A percentile compares a stretch with the other conserved stretches of the same genome.
Conservation (phyloP, 2,797 vertebrate species). For the Peromyscus attwateri region DNA sequence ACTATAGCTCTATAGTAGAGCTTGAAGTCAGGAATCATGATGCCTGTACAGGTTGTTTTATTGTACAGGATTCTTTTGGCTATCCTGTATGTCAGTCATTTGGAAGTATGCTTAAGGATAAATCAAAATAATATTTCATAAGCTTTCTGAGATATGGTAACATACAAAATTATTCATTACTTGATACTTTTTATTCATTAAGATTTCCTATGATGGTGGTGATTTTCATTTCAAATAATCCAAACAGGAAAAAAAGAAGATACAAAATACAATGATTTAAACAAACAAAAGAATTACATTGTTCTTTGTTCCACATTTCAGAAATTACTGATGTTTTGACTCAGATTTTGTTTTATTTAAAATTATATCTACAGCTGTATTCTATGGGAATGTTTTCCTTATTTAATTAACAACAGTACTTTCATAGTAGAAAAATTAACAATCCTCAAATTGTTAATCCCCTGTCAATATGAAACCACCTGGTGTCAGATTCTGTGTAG, state of each 20-base stretch:
- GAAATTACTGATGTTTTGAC: not conserved
- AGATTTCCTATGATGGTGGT: not conserved
- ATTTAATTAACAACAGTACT: conserved; percentile 68
- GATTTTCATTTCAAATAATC: conserved; percentile 43
- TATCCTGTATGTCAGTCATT: not conserved
- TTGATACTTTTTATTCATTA: not conserved
- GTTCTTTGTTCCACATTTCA: not conserved
- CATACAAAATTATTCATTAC: not conserved
- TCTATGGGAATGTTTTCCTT: conserved; percentile 67
- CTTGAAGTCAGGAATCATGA: too few relatives aligned
- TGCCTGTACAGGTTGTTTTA: too few relatives aligned
- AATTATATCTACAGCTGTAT: conserved; percentile 6
- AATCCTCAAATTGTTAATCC: conserved; percentile 74
- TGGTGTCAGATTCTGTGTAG: conserved; percentile 67
- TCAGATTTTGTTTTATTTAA: conserved; percentile 46
- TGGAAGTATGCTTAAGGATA: not conserved
- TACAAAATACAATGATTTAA: not conserved
- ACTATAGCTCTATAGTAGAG: too few relatives aligned
- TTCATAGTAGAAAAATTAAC: conserved; percentile 72
- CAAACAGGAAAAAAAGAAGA: not conserved
- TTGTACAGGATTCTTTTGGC: too few relatives aligned
- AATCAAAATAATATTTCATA: not conserved
- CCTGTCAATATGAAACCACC: conserved; percentile 74
- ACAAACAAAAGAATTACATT: not conserved
- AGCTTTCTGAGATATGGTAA: not conserved